phyloP scores from a whole-genome alignment of 2,888 invertebrate species.

The Yponomeuta cagnagella region DNA sequence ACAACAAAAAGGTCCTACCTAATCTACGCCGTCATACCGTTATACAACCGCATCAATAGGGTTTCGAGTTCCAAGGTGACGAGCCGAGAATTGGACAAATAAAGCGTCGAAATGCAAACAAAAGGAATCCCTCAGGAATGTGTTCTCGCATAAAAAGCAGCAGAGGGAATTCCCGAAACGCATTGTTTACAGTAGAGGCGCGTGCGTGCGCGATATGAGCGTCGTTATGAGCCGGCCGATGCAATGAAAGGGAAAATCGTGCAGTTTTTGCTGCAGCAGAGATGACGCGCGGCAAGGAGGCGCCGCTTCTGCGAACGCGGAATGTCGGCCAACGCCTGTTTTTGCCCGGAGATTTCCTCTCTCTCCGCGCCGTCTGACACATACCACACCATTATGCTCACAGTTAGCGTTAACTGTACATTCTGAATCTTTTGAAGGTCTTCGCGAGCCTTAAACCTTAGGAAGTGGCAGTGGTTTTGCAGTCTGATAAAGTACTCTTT shows the following conservation, averaged over 20 bases:
- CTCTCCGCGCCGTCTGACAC: not conserved
- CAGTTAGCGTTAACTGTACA: not conserved
- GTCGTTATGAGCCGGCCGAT: slow-evolving; percentile 34
- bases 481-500: too few relatives aligned
- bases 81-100: slow-evolving; percentile 49
- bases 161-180: slow-evolving; percentile 69
- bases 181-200: slow-evolving; percentile 60
- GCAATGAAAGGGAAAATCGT: slow-evolving; percentile 71
- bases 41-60: slow-evolving; percentile 40
- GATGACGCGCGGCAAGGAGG: slow-evolving; percentile 46
- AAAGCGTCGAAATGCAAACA: slow-evolving; percentile 62
- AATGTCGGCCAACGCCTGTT: slow-evolving; percentile 26
- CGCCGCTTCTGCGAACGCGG: slow-evolving; percentile 47
- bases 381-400: not conserved
- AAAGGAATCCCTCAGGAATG: slow-evolving; percentile 75
- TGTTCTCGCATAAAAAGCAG: slow-evolving; percentile 59
- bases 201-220: slow-evolving; percentile 36
- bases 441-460: not conserved
- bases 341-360: slow-evolving; percentile 10
- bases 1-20: slow-evolving; percentile 11
- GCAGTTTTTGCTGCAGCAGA: slow-evolving; percentile 50
- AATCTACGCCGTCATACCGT: slow-evolving; percentile 38
- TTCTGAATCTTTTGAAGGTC: not conserved
- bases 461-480: not conserved
- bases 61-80: slow-evolving; percentile 45